Evolutionary conservation across 2,888 invertebrate species (phyloP), one percentile per base, ranked within the genome.

Genomic region (Cremastinae sp.): DNA sequence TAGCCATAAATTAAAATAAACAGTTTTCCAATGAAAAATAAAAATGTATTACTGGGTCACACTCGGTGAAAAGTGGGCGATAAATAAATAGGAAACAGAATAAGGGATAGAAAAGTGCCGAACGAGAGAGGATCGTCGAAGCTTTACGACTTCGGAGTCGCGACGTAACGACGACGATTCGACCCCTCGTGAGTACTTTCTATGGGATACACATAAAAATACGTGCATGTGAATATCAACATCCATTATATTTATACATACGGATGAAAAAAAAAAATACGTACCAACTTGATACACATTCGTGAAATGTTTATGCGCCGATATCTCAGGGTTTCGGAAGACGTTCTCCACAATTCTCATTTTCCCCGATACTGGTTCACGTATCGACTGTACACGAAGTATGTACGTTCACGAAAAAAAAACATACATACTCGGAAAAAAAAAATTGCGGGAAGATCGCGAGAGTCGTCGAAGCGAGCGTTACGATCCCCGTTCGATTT

Each of bases 401-500:
- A 61, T 45, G 68, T 69, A 5, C 28, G 16, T 47, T 8, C 28
- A 8, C 2, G 28, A 28, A 28, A 28, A 28, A 28, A 28, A n/a
- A n/a, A n/a, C n/a, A n/a, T n/a, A n/a, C n/a, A 45, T 14, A 45
- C 45, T 10, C 9, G 12, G 28, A 28, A 28, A 14, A 10, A 28
- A 28, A 28, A 28, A 28, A 28, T 28, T 3, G 66, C 47, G 68
- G 47, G 68, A 68, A 49, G 28, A 28, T 28, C 5, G 28, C 28
- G 28, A 70, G 79, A 76, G 72, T 75, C 79, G 70, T 64, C 65
- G 74, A 55, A 53, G 71, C 61, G 76, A 73, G 73, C 65, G 73
- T 74, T 77, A 72, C 73, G 79, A 83, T 82, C 80, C 39, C 80
- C 78, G 81, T 85, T 85, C 85, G 83, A 85, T 85, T 83, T 81